phyloP scores from a whole-genome alignment of 2,113 vertebrate genomes.

The Callospermophilus lateralis region DNA sequence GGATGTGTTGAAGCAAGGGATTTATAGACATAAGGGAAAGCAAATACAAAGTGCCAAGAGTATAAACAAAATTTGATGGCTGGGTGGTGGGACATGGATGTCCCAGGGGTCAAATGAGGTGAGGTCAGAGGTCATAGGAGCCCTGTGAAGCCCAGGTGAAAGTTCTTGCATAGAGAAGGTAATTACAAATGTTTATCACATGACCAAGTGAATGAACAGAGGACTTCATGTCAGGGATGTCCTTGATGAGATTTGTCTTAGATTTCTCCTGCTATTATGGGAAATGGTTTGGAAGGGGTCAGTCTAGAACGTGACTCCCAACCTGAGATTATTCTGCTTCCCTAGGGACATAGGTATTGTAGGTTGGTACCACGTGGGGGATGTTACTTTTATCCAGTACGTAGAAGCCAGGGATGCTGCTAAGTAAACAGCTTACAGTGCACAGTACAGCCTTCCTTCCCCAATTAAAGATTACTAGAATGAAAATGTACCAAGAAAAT shows the following conservation, averaged over 20 bases:
- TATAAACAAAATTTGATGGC: background rate
- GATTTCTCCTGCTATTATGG: background rate
- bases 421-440: background rate
- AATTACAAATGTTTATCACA: background rate
- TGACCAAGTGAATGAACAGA: background rate
- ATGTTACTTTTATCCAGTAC: background rate
- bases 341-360: background rate
- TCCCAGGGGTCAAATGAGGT: background rate
- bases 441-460: fast-evolving
- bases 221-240: background rate
- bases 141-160: background rate
- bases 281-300: background rate
- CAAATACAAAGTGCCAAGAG: background rate
- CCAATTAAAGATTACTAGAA: background rate
- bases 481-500: conserved; percentile 49
- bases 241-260: background rate
- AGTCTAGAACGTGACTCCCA: background rate
- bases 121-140: background rate
- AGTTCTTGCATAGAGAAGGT: too few species aligned
- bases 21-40: background rate
- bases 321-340: background rate
- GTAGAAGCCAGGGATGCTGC: background rate
- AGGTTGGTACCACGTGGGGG: background rate
- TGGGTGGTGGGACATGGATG: background rate
- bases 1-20: background rate